These are phyloP conservation scores for Tenthredo amoena DNA, from an alignment of 2,888 invertebrate genomes.

Conservation along the genomic window DNA sequence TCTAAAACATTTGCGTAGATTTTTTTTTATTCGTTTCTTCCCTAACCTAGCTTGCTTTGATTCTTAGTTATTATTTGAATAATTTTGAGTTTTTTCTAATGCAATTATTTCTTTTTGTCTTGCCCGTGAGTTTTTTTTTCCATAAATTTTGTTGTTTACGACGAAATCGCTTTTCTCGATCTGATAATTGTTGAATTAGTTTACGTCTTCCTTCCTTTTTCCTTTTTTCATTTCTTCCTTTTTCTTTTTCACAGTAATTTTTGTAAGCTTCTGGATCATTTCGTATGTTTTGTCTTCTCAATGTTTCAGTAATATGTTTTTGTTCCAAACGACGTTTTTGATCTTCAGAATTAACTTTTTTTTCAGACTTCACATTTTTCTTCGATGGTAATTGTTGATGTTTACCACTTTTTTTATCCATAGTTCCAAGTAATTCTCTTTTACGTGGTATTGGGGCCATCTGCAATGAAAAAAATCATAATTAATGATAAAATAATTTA, in stretches of 20 bases:
- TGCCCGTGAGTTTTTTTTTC: conserved; percentile 44
- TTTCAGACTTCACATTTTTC: neutral
- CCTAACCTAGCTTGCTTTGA: conserved; percentile 53
- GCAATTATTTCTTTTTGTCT: conserved; percentile 41
- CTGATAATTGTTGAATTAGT: conserved; percentile 49
- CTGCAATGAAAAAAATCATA: no score
- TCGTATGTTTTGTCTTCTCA: conserved; percentile 52
- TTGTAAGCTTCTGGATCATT: conserved; percentile 53
- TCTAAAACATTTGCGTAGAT: conserved; percentile 53
- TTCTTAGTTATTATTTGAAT: conserved; percentile 40
- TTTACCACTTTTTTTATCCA: neutral
- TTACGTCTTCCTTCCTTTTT: conserved; percentile 52
- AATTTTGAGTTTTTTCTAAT: neutral
- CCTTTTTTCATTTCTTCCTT: conserved; percentile 53
- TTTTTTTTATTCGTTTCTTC: conserved; percentile 49
- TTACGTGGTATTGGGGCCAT: no score
- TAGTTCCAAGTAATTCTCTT: no score
- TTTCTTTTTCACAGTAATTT: conserved; percentile 50
- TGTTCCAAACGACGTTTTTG: conserved; percentile 50
- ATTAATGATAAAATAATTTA: no score
- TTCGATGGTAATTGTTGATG: conserved; percentile 25
- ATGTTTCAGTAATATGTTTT: conserved; percentile 52
- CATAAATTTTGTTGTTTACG: conserved; percentile 54
- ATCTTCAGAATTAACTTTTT: conserved; percentile 31
- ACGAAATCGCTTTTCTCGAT: conserved; percentile 54